A percentile compares a stretch with the other conserved stretches of the same genome.
Conservation (phyloP, 2,113 vertebrate genomes). For the Genyomyrus donnyi region DNA sequence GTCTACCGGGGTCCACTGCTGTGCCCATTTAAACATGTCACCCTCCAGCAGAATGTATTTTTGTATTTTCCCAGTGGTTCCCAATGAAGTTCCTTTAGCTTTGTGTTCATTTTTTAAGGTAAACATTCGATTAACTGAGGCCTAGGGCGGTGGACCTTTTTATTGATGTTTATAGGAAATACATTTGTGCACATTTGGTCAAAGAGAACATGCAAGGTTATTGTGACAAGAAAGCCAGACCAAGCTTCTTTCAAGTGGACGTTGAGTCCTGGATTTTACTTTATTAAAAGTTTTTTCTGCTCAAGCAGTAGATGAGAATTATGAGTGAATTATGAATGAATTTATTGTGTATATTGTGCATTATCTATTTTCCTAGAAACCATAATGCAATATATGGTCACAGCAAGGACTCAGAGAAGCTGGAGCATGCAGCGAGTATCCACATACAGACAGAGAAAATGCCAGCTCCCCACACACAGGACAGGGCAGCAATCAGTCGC, state of each 20-base stretch:
- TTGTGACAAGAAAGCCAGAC: neutral
- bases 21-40: neutral
- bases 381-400: neutral
- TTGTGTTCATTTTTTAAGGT: neutral
- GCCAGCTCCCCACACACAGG: neutral
- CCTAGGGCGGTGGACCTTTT: neutral
- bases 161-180: neutral
- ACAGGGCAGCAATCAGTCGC: neutral
- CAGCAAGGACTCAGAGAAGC: neutral
- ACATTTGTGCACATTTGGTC: neutral
- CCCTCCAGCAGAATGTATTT: neutral
- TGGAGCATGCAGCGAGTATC: neutral
- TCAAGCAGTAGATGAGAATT: neutral
- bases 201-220: neutral
- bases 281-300: neutral
- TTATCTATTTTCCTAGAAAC: neutral
- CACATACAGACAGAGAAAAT: neutral
- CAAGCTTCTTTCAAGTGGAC: neutral
- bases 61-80: neutral
- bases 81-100: neutral
- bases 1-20: constrained; percentile 17
- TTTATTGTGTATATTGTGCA: neutral
- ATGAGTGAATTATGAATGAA: neutral
- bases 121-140: neutral
- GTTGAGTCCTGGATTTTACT: neutral